Conservation (phyloP, 2,888 invertebrate genomes). For the Drosophila testacea region DNA sequence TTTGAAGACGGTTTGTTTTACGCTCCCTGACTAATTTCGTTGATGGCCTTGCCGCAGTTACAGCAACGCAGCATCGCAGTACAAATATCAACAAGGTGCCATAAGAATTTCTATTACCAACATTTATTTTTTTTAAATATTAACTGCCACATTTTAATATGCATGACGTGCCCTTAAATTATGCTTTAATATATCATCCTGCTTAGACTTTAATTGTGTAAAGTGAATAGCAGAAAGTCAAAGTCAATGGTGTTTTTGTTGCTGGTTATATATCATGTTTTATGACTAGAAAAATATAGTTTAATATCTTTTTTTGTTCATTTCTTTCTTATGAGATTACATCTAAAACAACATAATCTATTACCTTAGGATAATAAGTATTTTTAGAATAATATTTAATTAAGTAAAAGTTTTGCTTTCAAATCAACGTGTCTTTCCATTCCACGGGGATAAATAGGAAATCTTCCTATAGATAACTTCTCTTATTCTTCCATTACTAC, state of each 20-base stretch:
- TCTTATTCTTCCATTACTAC: no score
- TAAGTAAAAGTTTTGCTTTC: no score
- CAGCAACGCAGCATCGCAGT: neutral
- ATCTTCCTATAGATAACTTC: no score
- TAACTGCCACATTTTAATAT: slow-evolving; percentile 10
- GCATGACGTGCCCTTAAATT: slow-evolving; percentile 11
- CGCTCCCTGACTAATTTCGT: slow-evolving; percentile 47
- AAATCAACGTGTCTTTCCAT: no score
- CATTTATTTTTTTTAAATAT: neutral
- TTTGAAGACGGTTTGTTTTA: slow-evolving; percentile 38
- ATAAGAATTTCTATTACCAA: neutral
- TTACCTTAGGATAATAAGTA: no score
- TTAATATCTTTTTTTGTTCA: neutral
- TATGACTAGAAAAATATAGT: neutral
- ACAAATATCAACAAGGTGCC: neutral
- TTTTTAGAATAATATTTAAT: no score
- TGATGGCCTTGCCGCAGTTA: slow-evolving; percentile 44
- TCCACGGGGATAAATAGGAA: no score
- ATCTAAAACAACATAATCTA: no score
- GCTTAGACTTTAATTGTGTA: neutral
- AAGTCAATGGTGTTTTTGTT: neutral
- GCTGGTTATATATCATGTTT: neutral
- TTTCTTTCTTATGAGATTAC: neutral
- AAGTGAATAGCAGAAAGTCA: neutral
- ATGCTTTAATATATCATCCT: neutral